These are phyloP conservation scores for Octodonta nipae DNA, from an alignment of 2,888 invertebrate species.

Conservation along the genomic window DNA sequence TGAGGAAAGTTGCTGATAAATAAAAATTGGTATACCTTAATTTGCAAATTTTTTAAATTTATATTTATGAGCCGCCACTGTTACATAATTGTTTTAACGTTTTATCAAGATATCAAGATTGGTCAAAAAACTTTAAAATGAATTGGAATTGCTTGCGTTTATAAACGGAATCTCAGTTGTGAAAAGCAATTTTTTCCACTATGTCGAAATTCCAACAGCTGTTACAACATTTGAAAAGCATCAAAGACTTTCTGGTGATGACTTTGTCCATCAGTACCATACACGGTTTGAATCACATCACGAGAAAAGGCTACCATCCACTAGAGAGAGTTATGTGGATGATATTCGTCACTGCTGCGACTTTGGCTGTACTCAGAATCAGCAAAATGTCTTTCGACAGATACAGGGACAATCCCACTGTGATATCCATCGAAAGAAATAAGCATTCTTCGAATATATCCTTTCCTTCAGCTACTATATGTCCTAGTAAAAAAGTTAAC, in stretches of 20 bases:
- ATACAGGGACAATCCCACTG: constrained; percentile 57
- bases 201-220: no score
- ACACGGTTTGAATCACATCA: constrained; percentile 27
- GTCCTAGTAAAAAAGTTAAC: constrained; percentile 46
- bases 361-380: constrained; percentile 24
- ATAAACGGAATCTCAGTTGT: no score
- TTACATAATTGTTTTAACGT: no score
- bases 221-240: no score
- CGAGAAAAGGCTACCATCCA: constrained; percentile 20
- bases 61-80: no score
- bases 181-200: no score
- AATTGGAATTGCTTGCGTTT: no score
- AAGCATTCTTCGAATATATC: constrained; percentile 58
- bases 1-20: no score
- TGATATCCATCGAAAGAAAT: constrained; percentile 60
- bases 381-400: constrained; percentile 47
- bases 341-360: constrained; percentile 19
- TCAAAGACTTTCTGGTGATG: constrained; percentile 9
- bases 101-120: no score
- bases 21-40: no score
- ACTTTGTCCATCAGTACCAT: constrained; percentile 27
- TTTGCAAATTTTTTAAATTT: no score
- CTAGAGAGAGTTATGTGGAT: constrained; percentile 28
- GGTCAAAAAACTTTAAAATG: no score
- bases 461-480: constrained; percentile 55